Evolutionary conservation across 2,113 vertebrate species (phyloP).

Genomic region (Conger conger): DNA sequence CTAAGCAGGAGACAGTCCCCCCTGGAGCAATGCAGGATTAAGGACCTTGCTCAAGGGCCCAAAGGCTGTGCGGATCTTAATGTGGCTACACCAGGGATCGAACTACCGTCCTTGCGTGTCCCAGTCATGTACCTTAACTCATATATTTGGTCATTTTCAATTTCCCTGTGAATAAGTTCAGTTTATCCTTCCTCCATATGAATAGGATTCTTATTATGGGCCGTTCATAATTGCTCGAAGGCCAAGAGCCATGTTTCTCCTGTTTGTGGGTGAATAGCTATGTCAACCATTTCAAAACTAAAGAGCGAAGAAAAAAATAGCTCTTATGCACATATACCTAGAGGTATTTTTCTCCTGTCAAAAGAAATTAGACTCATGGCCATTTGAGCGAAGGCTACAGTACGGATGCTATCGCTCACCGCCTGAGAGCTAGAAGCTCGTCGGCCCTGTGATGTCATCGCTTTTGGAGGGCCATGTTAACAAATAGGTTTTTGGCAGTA

Average conservation of each 20-base stretch:
- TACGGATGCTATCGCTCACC: constrained; percentile 11
- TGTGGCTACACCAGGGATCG: too few species aligned
- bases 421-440: background rate
- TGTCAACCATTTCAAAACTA: background rate
- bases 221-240: background rate
- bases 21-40: too few species aligned
- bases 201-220: background rate
- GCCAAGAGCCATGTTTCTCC: background rate
- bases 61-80: too few species aligned
- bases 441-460: constrained; percentile 1
- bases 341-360: constrained; percentile 30
- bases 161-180: background rate
- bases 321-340: background rate
- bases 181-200: too few species aligned
- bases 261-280: background rate
- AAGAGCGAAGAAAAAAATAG: background rate
- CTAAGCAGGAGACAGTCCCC: too few species aligned
- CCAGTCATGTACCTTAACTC: background rate
- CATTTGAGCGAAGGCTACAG: background rate
- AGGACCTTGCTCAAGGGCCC: too few species aligned
- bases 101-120: too few species aligned
- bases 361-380: constrained; percentile 22
- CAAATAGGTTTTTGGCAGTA: background rate
- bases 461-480: background rate
- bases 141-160: background rate